Conservation (phyloP, 2,888 invertebrate species). For the Meiosimyza decipiens region DNA sequence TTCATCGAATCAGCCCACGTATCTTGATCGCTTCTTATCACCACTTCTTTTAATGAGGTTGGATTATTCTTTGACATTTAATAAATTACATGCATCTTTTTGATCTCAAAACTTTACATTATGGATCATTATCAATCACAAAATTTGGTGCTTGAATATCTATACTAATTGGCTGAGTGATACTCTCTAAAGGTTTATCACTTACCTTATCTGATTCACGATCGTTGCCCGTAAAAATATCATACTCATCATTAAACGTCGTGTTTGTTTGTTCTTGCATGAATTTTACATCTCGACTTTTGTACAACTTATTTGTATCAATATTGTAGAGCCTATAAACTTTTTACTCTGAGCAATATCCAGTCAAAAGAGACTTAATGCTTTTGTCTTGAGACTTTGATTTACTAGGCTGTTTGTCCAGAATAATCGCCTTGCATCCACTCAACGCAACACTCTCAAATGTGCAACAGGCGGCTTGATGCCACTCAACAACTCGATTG, state of each 20-base stretch:
- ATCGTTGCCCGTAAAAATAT: background rate
- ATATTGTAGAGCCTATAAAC: background rate
- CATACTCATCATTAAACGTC: background rate
- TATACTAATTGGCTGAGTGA: no score
- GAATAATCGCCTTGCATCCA: slow-evolving; percentile 34
- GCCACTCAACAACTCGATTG: slow-evolving; percentile 46
- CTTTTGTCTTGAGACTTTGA: slow-evolving; percentile 11
- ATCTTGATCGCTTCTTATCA: background rate
- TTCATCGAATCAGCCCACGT: background rate
- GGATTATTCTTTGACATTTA: background rate
- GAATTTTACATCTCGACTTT: slow-evolving; percentile 7
- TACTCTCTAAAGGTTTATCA: no score
- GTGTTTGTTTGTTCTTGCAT: no score
- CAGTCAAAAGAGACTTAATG: background rate
- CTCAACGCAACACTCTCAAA: slow-evolving; percentile 35
- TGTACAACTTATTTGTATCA: background rate
- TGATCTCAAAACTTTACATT: no score
- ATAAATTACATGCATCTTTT: no score
- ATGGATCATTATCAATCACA: no score
- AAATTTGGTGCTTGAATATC: background rate
- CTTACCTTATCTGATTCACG: no score
- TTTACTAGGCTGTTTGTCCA: slow-evolving; percentile 36
- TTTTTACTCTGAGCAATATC: slow-evolving; percentile 9
- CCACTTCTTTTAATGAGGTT: background rate
- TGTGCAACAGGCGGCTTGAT: slow-evolving; percentile 30